phyloP scores from a whole-genome alignment of 2,888 invertebrate genomes.

The Dermolepida albohirtum region DNA sequence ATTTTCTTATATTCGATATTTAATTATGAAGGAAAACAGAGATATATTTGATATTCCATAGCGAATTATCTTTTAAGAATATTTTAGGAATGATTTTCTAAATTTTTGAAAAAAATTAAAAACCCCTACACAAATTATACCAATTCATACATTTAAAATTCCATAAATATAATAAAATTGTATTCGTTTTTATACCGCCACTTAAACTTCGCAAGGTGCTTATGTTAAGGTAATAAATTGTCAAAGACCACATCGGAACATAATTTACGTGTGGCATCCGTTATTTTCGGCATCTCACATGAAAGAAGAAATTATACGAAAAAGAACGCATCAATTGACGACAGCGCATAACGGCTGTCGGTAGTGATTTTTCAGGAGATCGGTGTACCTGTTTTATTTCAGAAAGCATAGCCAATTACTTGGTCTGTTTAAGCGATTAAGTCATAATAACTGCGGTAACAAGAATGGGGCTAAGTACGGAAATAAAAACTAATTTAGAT shows the following conservation, averaged over 20 bases:
- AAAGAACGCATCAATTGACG: slow-evolving; percentile 1
- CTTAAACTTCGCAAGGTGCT: too few species aligned
- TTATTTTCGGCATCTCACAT: slow-evolving; percentile 21
- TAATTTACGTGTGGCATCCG: slow-evolving; percentile 9
- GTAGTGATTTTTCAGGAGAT: slow-evolving; percentile 30
- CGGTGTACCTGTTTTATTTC: slow-evolving; percentile 42
- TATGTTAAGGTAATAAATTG: too few species aligned
- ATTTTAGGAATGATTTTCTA: too few species aligned
- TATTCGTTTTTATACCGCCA: too few species aligned
- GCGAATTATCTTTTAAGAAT: too few species aligned
- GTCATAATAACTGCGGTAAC: slow-evolving; percentile 14
- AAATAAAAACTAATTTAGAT: slow-evolving; percentile 27
- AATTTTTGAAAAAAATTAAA: too few species aligned
- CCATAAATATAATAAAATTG: too few species aligned
- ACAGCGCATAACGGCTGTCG: slow-evolving; percentile 2
- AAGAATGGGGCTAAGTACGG: slow-evolving; percentile 25
- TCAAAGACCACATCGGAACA: not conserved
- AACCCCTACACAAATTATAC: too few species aligned
- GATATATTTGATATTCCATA: too few species aligned
- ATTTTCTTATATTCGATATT: too few species aligned
- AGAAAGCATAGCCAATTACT: slow-evolving; percentile 39
- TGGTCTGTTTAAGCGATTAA: slow-evolving; percentile 17
- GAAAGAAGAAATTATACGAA: slow-evolving; percentile 26
- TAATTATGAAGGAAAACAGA: too few species aligned
- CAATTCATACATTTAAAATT: too few species aligned